Percentiles rank a stretch among this genome's conserved stretches.
Evolutionary conservation across 2,888 invertebrate genomes (phyloP).

Genomic region (Ennomos erosarius): DNA sequence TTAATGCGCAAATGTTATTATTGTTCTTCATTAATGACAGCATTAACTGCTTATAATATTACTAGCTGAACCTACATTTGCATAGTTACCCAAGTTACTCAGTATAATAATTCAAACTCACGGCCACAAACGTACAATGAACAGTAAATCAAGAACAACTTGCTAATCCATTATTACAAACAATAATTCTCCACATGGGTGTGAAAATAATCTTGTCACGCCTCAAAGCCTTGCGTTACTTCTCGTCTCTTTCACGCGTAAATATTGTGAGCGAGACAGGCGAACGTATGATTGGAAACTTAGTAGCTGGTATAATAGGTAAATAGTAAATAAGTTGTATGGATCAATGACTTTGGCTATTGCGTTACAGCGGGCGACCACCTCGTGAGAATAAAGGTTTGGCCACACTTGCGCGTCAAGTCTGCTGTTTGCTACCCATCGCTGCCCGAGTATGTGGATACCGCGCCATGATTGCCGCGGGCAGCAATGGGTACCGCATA

Average conservation of each 20-base stretch:
- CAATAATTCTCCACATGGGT: constrained; percentile 10
- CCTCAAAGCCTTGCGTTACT: constrained; percentile 6
- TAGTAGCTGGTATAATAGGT: constrained; percentile 7
- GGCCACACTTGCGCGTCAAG: too few relatives aligned
- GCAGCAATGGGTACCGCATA: too few relatives aligned
- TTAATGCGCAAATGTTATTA: too few relatives aligned
- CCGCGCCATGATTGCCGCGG: too few relatives aligned
- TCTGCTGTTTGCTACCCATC: too few relatives aligned
- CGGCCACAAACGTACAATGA: neutral
- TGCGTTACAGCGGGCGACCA: constrained; percentile 10
- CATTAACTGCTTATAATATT: too few relatives aligned
- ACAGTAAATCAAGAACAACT: constrained; percentile 2
- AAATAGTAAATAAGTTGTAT: constrained; percentile 18
- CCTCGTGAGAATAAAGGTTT: constrained; percentile 1
- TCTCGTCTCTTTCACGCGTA: neutral
- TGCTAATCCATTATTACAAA: constrained; percentile 5
- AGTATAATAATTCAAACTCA: too few relatives aligned
- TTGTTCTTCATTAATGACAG: too few relatives aligned
- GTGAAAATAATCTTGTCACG: constrained; percentile 11
- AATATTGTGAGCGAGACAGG: neutral
- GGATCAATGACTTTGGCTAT: constrained; percentile 12
- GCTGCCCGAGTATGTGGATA: too few relatives aligned
- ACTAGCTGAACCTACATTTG: too few relatives aligned
- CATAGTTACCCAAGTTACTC: too few relatives aligned
- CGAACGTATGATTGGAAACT: constrained; percentile 14